These are phyloP conservation scores for Ptychadena robeensis DNA, from an alignment of 2,797 vertebrate genomes.

Conservation along the genomic window DNA sequence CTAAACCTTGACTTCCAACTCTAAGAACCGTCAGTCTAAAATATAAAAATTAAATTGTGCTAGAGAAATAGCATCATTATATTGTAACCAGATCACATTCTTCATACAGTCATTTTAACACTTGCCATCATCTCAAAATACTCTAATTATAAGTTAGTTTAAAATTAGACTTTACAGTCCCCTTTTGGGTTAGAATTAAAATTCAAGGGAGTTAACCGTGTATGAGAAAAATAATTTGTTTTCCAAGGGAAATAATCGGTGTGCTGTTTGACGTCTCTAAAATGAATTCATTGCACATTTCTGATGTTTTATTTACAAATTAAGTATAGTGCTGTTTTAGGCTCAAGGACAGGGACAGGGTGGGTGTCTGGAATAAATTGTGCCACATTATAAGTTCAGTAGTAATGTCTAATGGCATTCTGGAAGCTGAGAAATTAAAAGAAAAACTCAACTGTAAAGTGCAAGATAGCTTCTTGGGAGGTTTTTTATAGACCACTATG, in stretches of 20 bases:
- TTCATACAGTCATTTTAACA: conserved; percentile 46
- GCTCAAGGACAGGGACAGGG: conserved; percentile 21
- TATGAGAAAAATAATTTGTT: conserved; percentile 22
- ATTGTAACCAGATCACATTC: conserved; percentile 52
- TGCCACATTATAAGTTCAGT: neutral
- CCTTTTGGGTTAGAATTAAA: conserved; percentile 38
- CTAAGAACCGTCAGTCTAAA: conserved; percentile 16
- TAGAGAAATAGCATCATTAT: conserved; percentile 44
- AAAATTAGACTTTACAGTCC: conserved; percentile 45
- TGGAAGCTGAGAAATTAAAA: neutral
- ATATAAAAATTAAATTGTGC: conserved; percentile 30
- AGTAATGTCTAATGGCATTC: neutral
- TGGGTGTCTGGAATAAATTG: conserved; percentile 12
- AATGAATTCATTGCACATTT: conserved; percentile 34
- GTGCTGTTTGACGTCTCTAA: conserved; percentile 34
- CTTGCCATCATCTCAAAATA: conserved; percentile 46
- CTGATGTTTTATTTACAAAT: conserved; percentile 31
- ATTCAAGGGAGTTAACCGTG: conserved; percentile 37
- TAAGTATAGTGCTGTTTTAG: neutral
- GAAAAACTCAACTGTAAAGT: neutral
- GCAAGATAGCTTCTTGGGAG: neutral
- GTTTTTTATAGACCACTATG: neutral
- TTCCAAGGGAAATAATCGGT: conserved; percentile 46
- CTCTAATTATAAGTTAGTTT: conserved; percentile 47
- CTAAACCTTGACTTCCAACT: conserved; percentile 14